Evolutionary conservation across 2,797 vertebrate genomes (phyloP).

Genomic region (Picus viridis): DNA sequence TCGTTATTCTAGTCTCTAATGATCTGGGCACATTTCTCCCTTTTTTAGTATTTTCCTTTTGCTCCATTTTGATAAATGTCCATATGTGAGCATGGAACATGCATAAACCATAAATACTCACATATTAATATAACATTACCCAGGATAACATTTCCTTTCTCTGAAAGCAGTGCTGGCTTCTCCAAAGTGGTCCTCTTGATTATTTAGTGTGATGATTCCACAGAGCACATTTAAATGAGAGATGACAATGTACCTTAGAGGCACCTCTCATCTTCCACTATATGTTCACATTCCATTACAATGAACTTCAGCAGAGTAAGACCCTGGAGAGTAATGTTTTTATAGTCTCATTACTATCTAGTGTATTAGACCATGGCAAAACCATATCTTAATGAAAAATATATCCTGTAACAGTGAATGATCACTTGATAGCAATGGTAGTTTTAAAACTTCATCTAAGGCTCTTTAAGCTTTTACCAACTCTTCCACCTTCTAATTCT

Average conservation of each 20-base stretch:
- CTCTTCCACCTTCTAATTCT: constrained; percentile 77
- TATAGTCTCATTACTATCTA: constrained; percentile 36
- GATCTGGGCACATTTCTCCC: background rate
- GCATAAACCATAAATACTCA: background rate
- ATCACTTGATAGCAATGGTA: constrained; percentile 71
- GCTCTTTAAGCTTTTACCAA: constrained; percentile 77
- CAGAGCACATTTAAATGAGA: background rate
- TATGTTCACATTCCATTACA: background rate
- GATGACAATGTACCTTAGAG: background rate
- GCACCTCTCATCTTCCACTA: background rate
- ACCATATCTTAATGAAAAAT: constrained; percentile 9
- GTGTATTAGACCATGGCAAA: constrained; percentile 42
- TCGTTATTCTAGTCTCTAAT: background rate
- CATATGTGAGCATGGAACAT: background rate
- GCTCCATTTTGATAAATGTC: background rate
- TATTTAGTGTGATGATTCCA: background rate
- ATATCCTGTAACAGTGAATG: constrained; percentile 55
- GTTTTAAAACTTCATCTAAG: constrained; percentile 73
- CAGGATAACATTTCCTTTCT: background rate
- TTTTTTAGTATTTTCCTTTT: background rate
- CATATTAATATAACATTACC: background rate
- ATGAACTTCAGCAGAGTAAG: background rate
- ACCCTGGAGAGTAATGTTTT: constrained; percentile 46
- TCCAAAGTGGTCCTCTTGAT: background rate
- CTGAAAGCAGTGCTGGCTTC: background rate